Evolutionary conservation across 2,888 invertebrate species (phyloP).

Genomic region (Chironomus riparius): DNA sequence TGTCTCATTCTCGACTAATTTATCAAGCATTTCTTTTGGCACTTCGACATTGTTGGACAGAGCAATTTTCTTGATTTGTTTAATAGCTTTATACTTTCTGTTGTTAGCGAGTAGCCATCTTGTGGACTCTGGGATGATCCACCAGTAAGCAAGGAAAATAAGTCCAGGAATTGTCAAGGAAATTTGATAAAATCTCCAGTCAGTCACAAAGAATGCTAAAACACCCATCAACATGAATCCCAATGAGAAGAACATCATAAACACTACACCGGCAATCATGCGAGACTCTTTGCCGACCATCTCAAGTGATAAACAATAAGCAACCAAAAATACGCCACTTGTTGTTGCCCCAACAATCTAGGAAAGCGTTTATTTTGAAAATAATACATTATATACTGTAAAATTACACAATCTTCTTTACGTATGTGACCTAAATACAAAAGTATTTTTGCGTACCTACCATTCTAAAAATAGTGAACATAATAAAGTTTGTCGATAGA

Average conservation of each 20-base stretch:
- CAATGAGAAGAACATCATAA: slow-evolving; percentile 62
- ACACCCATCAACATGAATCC: slow-evolving; percentile 60
- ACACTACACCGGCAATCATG: slow-evolving; percentile 44
- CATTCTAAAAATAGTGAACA: slow-evolving; percentile 55
- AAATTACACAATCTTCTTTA: not conserved
- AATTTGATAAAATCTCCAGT: slow-evolving; percentile 62
- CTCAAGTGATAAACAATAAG: slow-evolving; percentile 68
- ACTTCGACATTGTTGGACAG: slow-evolving; percentile 54
- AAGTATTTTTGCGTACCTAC: slow-evolving; percentile 33
- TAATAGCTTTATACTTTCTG: slow-evolving; percentile 52
- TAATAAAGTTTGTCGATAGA: slow-evolving; percentile 57
- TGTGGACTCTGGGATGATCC: slow-evolving; percentile 67
- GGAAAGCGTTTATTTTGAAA: not conserved
- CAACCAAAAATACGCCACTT: slow-evolving; percentile 67
- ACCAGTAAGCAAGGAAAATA: slow-evolving; percentile 59
- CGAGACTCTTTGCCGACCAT: slow-evolving; percentile 64
- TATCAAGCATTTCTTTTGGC: slow-evolving; percentile 46
- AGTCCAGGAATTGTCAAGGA: slow-evolving; percentile 60
- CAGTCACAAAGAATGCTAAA: slow-evolving; percentile 55
- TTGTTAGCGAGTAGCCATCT: slow-evolving; percentile 62
- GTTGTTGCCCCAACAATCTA: slow-evolving; percentile 52
- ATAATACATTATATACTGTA: not conserved
- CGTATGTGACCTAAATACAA: not conserved
- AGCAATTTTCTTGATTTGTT: slow-evolving; percentile 53
- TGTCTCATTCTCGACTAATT: slow-evolving; percentile 37